Base-by-base conservation (phyloP, 2,113 vertebrate genomes). In the Poeciliopsis prolifica region DNA sequence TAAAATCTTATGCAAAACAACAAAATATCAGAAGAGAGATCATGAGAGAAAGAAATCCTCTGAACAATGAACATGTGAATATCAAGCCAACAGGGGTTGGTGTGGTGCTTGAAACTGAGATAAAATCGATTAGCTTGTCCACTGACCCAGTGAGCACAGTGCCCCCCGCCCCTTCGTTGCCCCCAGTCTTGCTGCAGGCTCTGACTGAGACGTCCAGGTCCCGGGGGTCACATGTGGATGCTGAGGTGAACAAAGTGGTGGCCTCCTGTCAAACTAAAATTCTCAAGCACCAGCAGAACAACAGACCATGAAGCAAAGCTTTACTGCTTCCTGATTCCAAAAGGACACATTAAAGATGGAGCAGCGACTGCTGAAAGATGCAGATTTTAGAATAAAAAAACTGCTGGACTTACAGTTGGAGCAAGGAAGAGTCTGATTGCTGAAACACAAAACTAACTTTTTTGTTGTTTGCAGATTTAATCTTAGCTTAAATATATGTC, bases 101-200 rank as follows among this genome's bases (percentile, higher is more conserved):
- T 30, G 60, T 78, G 77, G 62, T 78, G 86, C 89, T 90, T 89
- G 89, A 89, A 92, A 92, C 70, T 66, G 84, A 96, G 96, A 99
- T 97, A 96, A 97, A 99, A 97, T 98, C 96, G 96, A 98, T 98
- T 99, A 98, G 97, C 96, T 97, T 95, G 95, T 94, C 96, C 87
- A 92, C 94, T 98, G 96, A 97, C 96, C 97, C 97, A 94, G 96
- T 95, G 92, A 96, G 44, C 44, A 94, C 83, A 74, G 35, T 68
- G 88, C 77, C 82, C 74, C 87, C 86, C 60, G 33, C 77, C 58
- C 44, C 44, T 37, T 10, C 14, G 5, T 17, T 48, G 44, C 81
- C 86, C 87, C 84, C 64, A 77, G 81, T 78, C 89, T 88, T 85
- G 86, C 88, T 81, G 87, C 74, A 82, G 84, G 65, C 71, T 10